Percentiles rank a stretch among this genome's conserved stretches.
These are phyloP conservation scores for Pangasianodon hypophthalmus DNA, from an alignment of 2,113 vertebrate species.

Conservation along the genomic window DNA sequence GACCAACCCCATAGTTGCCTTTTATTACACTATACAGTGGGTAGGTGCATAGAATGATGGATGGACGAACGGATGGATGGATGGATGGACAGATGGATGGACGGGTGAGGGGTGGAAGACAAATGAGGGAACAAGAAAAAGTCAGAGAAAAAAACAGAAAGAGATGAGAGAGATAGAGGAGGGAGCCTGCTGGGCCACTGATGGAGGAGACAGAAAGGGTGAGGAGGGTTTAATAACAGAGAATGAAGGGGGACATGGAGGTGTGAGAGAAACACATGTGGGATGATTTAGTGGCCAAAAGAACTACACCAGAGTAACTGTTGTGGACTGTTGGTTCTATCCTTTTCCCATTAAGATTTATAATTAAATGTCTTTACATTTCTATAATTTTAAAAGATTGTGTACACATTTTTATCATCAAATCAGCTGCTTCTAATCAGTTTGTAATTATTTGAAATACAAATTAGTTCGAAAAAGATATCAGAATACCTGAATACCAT, in stretches of 20 bases:
- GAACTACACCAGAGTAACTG: slow-evolving; percentile 54
- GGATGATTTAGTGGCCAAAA: slow-evolving; percentile 56
- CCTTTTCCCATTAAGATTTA: slow-evolving; percentile 38
- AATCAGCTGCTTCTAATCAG: background rate
- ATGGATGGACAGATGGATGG: background rate
- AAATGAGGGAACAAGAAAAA: slow-evolving; percentile 9
- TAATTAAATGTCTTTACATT: background rate
- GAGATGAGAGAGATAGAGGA: slow-evolving; percentile 32
- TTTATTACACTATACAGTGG: background rate
- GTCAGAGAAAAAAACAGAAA: slow-evolving; percentile 5
- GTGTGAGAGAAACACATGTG: slow-evolving; percentile 52
- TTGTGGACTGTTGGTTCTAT: slow-evolving; percentile 35
- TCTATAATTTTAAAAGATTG: background rate
- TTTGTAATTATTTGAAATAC: background rate
- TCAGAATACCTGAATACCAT: background rate
- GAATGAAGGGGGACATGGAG: slow-evolving; percentile 38
- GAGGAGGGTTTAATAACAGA: slow-evolving; percentile 51
- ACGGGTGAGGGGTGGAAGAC: background rate
- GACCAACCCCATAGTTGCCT: background rate
- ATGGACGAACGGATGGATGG: background rate
- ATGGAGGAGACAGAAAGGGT: slow-evolving; percentile 50
- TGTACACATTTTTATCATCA: background rate
- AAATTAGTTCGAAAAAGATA: background rate
- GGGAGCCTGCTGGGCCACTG: slow-evolving; percentile 49
- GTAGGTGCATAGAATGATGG: background rate